A percentile compares a stretch with the other conserved stretches of the same genome.
phyloP scores from a whole-genome alignment of 2,113 vertebrate genomes.

The Callorhinus ursinus region DNA sequence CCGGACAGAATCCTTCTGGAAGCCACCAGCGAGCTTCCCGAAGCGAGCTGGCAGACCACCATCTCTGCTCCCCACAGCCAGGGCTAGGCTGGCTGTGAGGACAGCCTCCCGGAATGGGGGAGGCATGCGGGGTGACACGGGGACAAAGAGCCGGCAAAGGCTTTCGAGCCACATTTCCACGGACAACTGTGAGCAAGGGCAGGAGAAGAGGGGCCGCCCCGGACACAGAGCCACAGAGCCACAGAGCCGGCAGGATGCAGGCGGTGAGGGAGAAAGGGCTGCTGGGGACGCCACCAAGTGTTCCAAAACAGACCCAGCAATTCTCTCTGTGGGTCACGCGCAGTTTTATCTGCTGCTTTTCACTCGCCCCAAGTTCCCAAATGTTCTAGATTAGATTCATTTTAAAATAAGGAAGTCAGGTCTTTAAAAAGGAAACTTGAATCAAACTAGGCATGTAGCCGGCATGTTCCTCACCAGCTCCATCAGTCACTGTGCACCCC shows the following conservation, averaged over 20 bases:
- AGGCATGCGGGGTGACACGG: fast-evolving
- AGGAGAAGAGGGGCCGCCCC: not conserved
- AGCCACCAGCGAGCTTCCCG: not conserved
- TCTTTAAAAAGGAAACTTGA: not conserved
- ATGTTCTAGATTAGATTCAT: not conserved
- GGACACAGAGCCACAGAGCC: not conserved
- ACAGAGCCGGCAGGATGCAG: not conserved
- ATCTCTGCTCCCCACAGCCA: not conserved
- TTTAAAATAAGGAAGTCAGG: not conserved
- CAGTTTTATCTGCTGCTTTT: not conserved
- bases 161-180: not conserved
- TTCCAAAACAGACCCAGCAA: too few species aligned
- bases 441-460: not conserved
- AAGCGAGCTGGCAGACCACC: not conserved
- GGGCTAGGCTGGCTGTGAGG: not conserved
- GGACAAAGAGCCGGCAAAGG: fast-evolving
- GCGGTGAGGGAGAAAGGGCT: not conserved
- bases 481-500: too few species aligned
- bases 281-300: fast-evolving
- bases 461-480: not conserved
- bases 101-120: not conserved
- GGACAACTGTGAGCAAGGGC: fast-evolving
- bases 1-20: not conserved
- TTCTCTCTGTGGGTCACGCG: not conserved
- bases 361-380: not conserved